Evolutionary conservation across 2,888 invertebrate species (phyloP).

Genomic region (Bellardia pandia): DNA sequence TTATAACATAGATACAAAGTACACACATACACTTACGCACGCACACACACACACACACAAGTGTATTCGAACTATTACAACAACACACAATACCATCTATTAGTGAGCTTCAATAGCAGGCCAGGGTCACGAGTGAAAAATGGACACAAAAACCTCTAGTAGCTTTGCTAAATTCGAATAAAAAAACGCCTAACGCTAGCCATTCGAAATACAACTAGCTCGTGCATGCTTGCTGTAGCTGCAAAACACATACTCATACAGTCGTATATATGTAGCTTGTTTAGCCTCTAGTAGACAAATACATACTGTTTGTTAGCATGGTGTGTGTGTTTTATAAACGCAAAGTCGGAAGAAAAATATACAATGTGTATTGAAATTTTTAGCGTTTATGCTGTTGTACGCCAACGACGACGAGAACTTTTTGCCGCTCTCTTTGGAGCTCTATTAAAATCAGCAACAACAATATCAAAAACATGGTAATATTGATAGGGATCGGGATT

Average conservation of each 20-base stretch:
- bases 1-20: constrained; percentile 53
- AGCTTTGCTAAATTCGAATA: constrained; percentile 67
- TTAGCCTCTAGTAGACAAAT: constrained; percentile 57
- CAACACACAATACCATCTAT: constrained; percentile 59
- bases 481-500: background rate
- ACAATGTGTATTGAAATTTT: constrained; percentile 56
- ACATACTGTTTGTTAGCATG: too few species aligned
- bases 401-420: constrained; percentile 36
- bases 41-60: constrained; percentile 47
- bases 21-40: constrained; percentile 19
- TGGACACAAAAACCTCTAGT: constrained; percentile 79
- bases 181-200: constrained; percentile 43
- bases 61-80: constrained; percentile 66
- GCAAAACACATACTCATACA: constrained; percentile 13
- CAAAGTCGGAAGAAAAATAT: constrained; percentile 72
- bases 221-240: constrained; percentile 31
- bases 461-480: constrained; percentile 24
- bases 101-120: constrained; percentile 82
- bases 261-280: constrained; percentile 34
- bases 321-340: constrained; percentile 32
- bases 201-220: constrained; percentile 39
- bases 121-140: constrained; percentile 82
- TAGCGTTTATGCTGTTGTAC: constrained; percentile 43
- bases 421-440: constrained; percentile 51
- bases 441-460: constrained; percentile 19